Base-by-base conservation (phyloP, 1,140 invertebrate species). In the Druon quercuslanigerum region DNA sequence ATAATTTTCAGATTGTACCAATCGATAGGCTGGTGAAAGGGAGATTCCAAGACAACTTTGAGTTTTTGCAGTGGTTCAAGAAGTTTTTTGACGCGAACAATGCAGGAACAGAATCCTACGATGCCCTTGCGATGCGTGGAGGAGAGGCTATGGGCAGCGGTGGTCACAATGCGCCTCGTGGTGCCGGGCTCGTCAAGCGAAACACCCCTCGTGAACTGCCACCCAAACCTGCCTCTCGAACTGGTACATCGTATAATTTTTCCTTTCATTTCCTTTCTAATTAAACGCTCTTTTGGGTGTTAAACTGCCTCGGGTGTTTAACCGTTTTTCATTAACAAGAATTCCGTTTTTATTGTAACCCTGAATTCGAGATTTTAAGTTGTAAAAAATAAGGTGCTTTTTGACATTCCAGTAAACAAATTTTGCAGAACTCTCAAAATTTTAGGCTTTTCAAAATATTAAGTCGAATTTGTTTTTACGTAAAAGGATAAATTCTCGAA, bases 21-120 rank as follows among this genome's bases (percentile, higher is more conserved):
- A 96, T 97, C 92, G 95, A 96, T 93, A 96, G 93, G 93, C 93
- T 97, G 92, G 96, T 98, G 85, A 98, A 98, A 93, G 97, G 97
- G 88, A 95, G 96, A 83, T 99, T 98, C 92, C 96, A 98, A 94
- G 98, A 99, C 93, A 99, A 99, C 93, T 99, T 99, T 94, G 98
- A 99, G 91, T 99, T 99, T 93, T 95, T 99, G 82, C 98, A 99
- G 93, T 99, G 98, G 98, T 99, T 99, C 93, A 99, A 99, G 94
- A 98, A 98, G 91, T 99, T 99, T 92, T 99, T 99, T 93, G 98
- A 99, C 93, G 97, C 97, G 80, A 99, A 99, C 93, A 99, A 98
- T 93, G 95, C 95, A 90, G 97, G 97, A 87, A 94, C 94, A 82
- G 96, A 97, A 80, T 83, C 82, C 52, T 99, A 99, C 92, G 96